Conservation (phyloP, 2,888 invertebrate species). For the Caenorhabditis angaria region DNA sequence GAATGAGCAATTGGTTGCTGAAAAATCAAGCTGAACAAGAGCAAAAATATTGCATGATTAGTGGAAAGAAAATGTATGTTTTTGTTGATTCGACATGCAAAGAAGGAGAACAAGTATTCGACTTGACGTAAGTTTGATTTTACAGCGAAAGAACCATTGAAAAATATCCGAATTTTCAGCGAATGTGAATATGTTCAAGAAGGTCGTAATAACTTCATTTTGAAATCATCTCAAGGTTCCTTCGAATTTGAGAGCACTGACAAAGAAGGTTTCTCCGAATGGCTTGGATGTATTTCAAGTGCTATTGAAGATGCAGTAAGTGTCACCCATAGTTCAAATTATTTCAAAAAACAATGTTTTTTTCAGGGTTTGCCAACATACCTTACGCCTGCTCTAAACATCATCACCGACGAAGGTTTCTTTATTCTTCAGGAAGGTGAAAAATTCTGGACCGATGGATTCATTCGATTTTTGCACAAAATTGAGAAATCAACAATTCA, state of each 20-base stretch:
- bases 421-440: slow-evolving; percentile 62
- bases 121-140: slow-evolving; percentile 43
- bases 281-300: slow-evolving; percentile 7
- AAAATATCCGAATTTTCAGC: slow-evolving; percentile 13
- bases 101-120: slow-evolving; percentile 37
- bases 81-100: slow-evolving; percentile 64
- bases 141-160: too few species aligned
- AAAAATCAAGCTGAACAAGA: slow-evolving; percentile 26
- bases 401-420: slow-evolving; percentile 8
- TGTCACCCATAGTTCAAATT: too few species aligned
- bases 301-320: slow-evolving; percentile 15
- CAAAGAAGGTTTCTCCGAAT: slow-evolving; percentile 16
- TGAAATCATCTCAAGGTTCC: slow-evolving; percentile 12
- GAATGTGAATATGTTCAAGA: not conserved
- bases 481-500: not conserved
- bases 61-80: slow-evolving; percentile 61
- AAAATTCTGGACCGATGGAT: slow-evolving; percentile 64
- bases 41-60: slow-evolving; percentile 35
- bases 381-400: slow-evolving; percentile 14
- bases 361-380: slow-evolving; percentile 1
- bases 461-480: slow-evolving; percentile 54
- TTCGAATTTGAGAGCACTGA: slow-evolving; percentile 27
- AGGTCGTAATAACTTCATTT: slow-evolving; percentile 16
- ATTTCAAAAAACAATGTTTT: too few species aligned
- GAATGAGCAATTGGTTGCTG: slow-evolving; percentile 26